phyloP scores from a whole-genome alignment of 2,797 vertebrate species.

The Anguilla megastoma region DNA sequence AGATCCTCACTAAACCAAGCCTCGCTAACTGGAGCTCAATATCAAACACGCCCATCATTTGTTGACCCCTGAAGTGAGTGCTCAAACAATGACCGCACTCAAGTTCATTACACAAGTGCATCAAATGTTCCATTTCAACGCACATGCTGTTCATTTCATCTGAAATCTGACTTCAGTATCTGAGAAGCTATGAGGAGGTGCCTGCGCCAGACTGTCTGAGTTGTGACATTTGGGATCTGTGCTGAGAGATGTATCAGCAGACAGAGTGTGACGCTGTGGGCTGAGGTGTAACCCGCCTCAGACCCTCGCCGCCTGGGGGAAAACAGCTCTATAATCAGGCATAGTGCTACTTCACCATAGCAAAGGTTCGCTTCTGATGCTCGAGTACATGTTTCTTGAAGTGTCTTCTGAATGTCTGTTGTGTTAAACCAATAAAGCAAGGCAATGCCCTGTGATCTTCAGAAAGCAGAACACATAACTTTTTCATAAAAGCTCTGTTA shows the following conservation, averaged over 20 bases:
- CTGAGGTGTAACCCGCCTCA: not conserved
- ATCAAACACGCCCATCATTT: not conserved
- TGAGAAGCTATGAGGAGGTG: not conserved
- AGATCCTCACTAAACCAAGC: not conserved
- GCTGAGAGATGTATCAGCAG: not conserved
- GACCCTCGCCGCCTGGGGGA: not conserved
- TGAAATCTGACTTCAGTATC: not conserved
- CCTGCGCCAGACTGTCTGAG: not conserved
- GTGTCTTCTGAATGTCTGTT: not conserved
- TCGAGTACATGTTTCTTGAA: not conserved
- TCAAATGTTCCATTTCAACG: not conserved
- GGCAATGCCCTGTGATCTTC: not conserved
- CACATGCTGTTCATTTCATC: not conserved
- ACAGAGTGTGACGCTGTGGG: not conserved
- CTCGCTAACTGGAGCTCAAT: not conserved
- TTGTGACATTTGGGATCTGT: not conserved
- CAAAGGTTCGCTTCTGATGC: not conserved
- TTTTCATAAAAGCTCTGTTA: not conserved
- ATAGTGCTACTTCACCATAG: not conserved
- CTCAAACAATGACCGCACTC: not conserved
- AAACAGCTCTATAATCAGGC: not conserved
- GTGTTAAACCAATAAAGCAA: not conserved
- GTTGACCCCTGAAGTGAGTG: not conserved
- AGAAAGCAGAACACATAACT: not conserved
- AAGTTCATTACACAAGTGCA: not conserved